A percentile compares a stretch with the other conserved stretches of the same genome.
Evolutionary conservation across 2,888 invertebrate species (phyloP).

Genomic region (Argynnis bischoffii): DNA sequence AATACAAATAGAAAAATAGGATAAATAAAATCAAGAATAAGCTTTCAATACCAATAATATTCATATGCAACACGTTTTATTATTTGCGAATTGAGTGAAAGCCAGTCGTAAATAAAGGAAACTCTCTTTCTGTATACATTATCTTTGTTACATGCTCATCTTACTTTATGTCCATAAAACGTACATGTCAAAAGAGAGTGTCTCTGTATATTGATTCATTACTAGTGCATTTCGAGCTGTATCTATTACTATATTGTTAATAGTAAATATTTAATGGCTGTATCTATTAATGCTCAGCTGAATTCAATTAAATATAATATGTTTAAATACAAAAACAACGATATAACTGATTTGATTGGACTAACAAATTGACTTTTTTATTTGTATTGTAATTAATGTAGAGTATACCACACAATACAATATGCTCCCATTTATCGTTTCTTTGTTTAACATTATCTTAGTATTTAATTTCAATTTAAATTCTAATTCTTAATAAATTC

Average conservation of each 20-base stretch:
- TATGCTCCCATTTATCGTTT: too few relatives aligned
- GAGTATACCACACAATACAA: too few relatives aligned
- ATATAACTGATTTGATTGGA: too few relatives aligned
- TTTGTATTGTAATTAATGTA: too few relatives aligned
- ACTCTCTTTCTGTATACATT: constrained; percentile 29
- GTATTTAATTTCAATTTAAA: too few relatives aligned
- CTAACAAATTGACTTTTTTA: too few relatives aligned
- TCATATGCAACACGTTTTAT: constrained; percentile 31
- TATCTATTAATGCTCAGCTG: too few relatives aligned
- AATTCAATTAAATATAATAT: too few relatives aligned
- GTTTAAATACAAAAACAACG: too few relatives aligned
- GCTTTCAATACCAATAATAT: neutral
- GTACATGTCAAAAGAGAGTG: constrained; percentile 16
- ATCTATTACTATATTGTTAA: constrained; percentile 5
- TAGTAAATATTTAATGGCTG: neutral
- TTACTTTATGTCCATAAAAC: constrained; percentile 22
- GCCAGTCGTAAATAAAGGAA: constrained; percentile 44
- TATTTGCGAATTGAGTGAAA: constrained; percentile 48
- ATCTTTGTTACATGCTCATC: constrained; percentile 22
- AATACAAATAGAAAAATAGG: too few relatives aligned
- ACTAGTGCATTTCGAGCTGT: neutral
- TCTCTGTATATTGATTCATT: constrained; percentile 1
- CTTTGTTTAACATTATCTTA: too few relatives aligned
- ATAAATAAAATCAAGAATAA: neutral
- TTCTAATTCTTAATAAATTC: too few relatives aligned